A percentile compares a stretch with the other conserved stretches of the same genome.
phyloP scores from a whole-genome alignment of 2,113 vertebrate species.

The Eublepharis macularius region DNA sequence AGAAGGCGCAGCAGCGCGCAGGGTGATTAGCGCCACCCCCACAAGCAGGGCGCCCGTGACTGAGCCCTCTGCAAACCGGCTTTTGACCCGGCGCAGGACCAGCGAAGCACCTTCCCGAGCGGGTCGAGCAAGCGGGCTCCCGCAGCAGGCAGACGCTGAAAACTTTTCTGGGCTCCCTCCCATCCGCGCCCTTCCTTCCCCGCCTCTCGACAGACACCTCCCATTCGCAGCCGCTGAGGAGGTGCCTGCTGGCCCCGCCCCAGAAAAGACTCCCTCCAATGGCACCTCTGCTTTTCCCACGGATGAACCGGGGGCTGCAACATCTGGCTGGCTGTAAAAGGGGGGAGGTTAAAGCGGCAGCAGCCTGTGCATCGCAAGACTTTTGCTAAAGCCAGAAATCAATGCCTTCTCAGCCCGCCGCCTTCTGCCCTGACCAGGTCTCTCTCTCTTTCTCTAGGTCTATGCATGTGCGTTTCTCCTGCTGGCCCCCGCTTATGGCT shows the following conservation, averaged over 20 bases:
- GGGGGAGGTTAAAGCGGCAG: slow-evolving; percentile 7
- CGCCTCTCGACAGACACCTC: not conserved
- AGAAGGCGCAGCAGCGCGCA: too few relatives aligned
- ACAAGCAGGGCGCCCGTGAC: not conserved
- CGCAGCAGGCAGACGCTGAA: not conserved
- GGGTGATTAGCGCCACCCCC: too few relatives aligned
- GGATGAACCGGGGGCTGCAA: slow-evolving; percentile 24
- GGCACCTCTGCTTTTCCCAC: not conserved
- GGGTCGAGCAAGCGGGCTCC: too few relatives aligned
- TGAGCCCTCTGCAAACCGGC: too few relatives aligned
- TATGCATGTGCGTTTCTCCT: not conserved
- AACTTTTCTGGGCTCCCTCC: not conserved
- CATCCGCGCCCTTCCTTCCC: slow-evolving; percentile 15
- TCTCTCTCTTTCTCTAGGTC: too few relatives aligned
- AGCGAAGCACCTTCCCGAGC: not conserved
- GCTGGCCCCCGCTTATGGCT: slow-evolving; percentile 34
- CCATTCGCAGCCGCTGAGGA: not conserved
- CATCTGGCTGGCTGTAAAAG: slow-evolving; percentile 16
- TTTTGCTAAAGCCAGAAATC: slow-evolving; percentile 12
- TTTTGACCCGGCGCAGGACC: not conserved
- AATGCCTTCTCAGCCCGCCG: not conserved
- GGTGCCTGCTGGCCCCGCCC: not conserved
- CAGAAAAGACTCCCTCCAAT: not conserved
- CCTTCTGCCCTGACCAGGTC: not conserved
- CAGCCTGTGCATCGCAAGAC: not conserved